These are phyloP conservation scores for Leistus spinibarbis DNA, from an alignment of 2,888 invertebrate species.

Conservation along the genomic window DNA sequence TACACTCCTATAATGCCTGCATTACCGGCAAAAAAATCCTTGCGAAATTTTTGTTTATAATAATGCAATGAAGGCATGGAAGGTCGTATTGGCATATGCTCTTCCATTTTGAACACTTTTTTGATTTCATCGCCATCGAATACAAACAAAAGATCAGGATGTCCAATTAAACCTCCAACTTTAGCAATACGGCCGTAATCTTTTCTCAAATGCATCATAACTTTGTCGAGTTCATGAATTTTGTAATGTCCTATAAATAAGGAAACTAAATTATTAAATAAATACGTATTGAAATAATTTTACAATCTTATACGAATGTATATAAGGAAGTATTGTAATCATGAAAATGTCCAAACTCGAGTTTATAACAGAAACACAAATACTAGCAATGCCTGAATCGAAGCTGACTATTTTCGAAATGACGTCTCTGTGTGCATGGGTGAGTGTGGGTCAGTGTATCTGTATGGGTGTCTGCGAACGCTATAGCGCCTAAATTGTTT, in stretches of 20 bases:
- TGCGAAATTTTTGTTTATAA: slow-evolving; percentile 71
- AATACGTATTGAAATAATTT: neutral
- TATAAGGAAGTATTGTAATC: no score
- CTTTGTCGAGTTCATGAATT: slow-evolving; percentile 64
- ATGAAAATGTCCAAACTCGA: no score
- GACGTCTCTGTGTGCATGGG: no score
- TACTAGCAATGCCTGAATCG: no score
- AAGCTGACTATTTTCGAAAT: no score
- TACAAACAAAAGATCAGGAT: slow-evolving; percentile 75
- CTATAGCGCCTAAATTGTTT: no score
- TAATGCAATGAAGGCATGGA: slow-evolving; percentile 75
- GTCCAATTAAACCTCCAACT: slow-evolving; percentile 75
- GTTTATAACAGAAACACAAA: neutral
- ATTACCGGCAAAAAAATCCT: slow-evolving; percentile 73
- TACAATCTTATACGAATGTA: no score
- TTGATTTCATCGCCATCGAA: slow-evolving; percentile 77
- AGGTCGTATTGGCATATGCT: slow-evolving; percentile 72
- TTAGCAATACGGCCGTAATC: slow-evolving; percentile 67
- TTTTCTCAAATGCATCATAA: slow-evolving; percentile 63
- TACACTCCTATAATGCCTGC: slow-evolving; percentile 79
- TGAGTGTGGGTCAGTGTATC: no score
- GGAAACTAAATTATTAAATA: neutral
- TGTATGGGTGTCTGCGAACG: no score
- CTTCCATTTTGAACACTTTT: slow-evolving; percentile 72
- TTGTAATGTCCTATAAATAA: slow-evolving; percentile 61